Evolutionary conservation across 1,140 invertebrate genomes (phyloP), one percentile per base, ranked within the genome.

Genomic region (Sarcophaga bullata): DNA sequence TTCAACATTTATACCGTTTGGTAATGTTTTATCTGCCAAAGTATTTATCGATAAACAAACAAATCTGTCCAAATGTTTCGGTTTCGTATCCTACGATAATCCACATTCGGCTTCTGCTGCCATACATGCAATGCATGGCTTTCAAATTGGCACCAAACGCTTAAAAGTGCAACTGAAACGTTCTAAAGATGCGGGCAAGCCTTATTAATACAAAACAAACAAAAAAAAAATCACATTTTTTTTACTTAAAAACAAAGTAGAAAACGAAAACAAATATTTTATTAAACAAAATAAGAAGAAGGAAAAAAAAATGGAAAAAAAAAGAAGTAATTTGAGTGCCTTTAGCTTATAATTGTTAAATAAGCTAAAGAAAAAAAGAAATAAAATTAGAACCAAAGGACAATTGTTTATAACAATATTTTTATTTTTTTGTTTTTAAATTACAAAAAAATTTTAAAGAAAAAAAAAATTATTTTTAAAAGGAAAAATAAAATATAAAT

Each of bases 41-140:
- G 98, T 99, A 91, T 99, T 99, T 92, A 98, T 99, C 92, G 98
- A 99, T 92, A 99, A 98, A 93, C 96, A 98, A 91, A 99, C 98
- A 83, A 99, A 99, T 91, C 93, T 98, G 86, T 98, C 97, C 90
- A 99, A 99, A 93, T 99, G 98, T 93, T 99, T 99, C 92, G 98
- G 98, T 89, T 99, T 99, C 92, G 98, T 99, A 81, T 98, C 97
- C 84, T 99, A 97, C 90, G 97, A 98, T 91, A 98, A 97, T 91
- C 94, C 96, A 81, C 91, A 95, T 85, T 98, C 97, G 87, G 97
- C 97, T 80, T 96, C 98, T 90, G 94, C 96, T 86, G 98, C 98
- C 83, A 99, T 99, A 88, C 95, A 97, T 88, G 95, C 96, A 85
- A 98, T 99, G 97, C 98, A 99, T 92, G 96, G 97, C 85, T 99